Conservation (phyloP, 92 coral and sea anemone genomes). For the Blastomussa wellsi region DNA sequence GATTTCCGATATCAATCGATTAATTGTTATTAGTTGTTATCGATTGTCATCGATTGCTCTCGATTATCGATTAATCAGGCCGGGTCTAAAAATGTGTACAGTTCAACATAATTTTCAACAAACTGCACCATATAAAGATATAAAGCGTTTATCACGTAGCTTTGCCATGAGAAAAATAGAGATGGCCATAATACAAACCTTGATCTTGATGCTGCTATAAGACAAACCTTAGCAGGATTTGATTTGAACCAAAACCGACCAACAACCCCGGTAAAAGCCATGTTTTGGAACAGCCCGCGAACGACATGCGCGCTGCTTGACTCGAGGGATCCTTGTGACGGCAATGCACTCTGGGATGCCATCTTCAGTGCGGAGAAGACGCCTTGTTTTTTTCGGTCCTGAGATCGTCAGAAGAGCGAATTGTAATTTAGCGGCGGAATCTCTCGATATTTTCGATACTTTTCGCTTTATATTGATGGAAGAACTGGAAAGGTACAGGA, state of each 20-base stretch:
- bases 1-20: too few relatives aligned
- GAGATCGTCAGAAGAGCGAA: background rate
- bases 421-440: background rate
- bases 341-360: conserved; percentile 33
- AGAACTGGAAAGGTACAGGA: conserved; percentile 11
- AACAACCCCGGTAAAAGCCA: conserved; percentile 25
- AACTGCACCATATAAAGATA: background rate
- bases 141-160: background rate
- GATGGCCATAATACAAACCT: conserved; percentile 21
- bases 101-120: background rate
- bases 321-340: background rate
- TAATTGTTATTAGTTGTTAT: too few relatives aligned
- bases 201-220: conserved; percentile 30
- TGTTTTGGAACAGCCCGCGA: background rate
- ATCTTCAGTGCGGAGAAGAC: conserved; percentile 26
- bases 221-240: conserved; percentile 20
- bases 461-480: conserved; percentile 7
- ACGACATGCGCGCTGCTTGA: background rate
- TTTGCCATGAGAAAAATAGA: background rate
- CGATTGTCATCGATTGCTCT: too few relatives aligned
- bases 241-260: conserved; percentile 23
- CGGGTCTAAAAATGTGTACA: background rate
- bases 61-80: too few relatives aligned
- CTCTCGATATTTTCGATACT: background rate
- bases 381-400: conserved; percentile 57